Evolutionary conservation across 2,113 vertebrate genomes (phyloP), one percentile per base, ranked within the genome.

Genomic region (Paradoxurus hermaphroditus): DNA sequence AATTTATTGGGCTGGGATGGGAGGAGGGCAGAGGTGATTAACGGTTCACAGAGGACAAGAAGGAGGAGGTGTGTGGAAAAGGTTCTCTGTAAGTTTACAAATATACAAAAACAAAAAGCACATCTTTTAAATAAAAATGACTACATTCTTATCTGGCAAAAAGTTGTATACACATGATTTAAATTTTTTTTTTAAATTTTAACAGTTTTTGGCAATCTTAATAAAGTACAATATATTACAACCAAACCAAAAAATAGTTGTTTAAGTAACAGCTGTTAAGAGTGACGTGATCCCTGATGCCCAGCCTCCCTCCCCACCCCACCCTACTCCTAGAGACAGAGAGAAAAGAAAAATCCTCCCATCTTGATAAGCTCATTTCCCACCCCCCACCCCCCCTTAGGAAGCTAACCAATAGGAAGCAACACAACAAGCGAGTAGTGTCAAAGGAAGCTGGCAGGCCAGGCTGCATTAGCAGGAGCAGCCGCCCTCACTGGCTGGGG

Each of bases 391-490:
- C 98, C 49, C 44, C 98, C 97, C 92, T 96, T 97, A 98, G 99
- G 98, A 99, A 98, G 98, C 99, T 99, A 99, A 99, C 99, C 99
- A 98, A 99, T 98, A 99, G 99, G 98, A 99, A 99, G 99, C 99
- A 99, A 99, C 99, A 98, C 98, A 99, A 99, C 98, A 99, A 99
- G 99, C 99, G 98, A 98, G 99, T 98, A 98, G 98, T 98, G 98
- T 98, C 96, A 98, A 97, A 98, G 98, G 98, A 93, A 95, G 98
- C 96, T 72, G 72, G 90, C 92, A 91, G 95, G 95, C 97, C 93
- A 87, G 81, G 96, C 95, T 97, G 94, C 94, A 99, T 99, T 99
- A 99, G 99, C 99, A 99, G 97, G 99, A 99, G 73, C 99, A 99
- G 95, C 99, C 99, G 1, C 99, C 99, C 97, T 99, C 99, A 3